Conservation (phyloP, 37 sponge, comb jelly and placozoan genomes). For the Bolinopsis microptera region DNA sequence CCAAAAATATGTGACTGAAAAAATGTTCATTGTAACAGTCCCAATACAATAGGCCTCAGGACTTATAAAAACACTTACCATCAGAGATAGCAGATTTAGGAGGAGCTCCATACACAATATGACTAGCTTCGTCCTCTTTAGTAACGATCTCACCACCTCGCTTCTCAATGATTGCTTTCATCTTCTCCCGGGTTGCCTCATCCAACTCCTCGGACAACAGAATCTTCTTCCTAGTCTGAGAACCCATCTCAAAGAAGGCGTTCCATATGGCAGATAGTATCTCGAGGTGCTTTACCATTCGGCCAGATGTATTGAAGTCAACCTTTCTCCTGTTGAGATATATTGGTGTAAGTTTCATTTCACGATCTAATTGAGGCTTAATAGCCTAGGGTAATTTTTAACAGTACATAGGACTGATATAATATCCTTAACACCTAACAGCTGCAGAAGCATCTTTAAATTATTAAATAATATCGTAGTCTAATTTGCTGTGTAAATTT, state of each 20-base stretch:
- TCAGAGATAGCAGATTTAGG: constrained; percentile 51
- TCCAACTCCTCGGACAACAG: constrained; percentile 17
- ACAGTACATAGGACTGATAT: too few species aligned
- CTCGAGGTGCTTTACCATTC: constrained; percentile 27
- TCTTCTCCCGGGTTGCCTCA: not conserved
- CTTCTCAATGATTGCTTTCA: not conserved
- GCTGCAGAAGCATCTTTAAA: too few species aligned
- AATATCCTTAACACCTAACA: too few species aligned
- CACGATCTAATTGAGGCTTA: too few species aligned
- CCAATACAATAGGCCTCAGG: too few species aligned
- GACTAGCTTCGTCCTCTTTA: constrained; percentile 57
- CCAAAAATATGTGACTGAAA: too few species aligned
- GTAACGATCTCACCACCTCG: constrained; percentile 29
- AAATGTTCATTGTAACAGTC: too few species aligned
- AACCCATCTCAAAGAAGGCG: constrained; percentile 22
- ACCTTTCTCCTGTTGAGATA: not conserved
- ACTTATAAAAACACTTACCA: too few species aligned
- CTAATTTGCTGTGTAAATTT: too few species aligned
- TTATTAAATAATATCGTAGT: too few species aligned
- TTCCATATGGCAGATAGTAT: constrained; percentile 1
- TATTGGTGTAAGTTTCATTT: too few species aligned
- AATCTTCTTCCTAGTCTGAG: not conserved
- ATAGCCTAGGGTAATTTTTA: too few species aligned
- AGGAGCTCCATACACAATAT: constrained; percentile 12
- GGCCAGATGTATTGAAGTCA: constrained; percentile 21